Evolutionary conservation across 2,113 vertebrate species (phyloP), one percentile per base, ranked within the genome.

Genomic region (Scartelaos histophorus): DNA sequence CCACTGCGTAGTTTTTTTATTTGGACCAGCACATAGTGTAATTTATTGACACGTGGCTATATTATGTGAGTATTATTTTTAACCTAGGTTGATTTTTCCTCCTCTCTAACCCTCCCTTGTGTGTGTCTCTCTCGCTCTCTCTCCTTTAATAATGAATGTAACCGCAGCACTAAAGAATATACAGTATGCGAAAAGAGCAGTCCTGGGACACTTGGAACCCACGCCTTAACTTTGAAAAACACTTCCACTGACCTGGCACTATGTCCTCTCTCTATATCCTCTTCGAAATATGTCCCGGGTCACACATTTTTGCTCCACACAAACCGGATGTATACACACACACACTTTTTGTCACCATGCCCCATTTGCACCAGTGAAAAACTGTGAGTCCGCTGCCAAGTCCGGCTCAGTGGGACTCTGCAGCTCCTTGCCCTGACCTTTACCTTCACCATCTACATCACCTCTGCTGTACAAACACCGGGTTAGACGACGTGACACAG

Each of bases 81-180:
- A 64, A 64, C 61, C 35, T 64, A 3, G 9, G 61, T 64, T 64
- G 17, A 7, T 68, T 38, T 61, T 67, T 70, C 45, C 19, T n/a
- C 51, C 65, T 38, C 45, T 43, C 49, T 51, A 15, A 61, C 43
- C 49, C 61, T 53, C 53, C 13, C 66, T 24, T 9, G 43, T 38
- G 69, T 56, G 45, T 76, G 46, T 43, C 69, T 49, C 67, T 75
- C 74, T 53, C 78, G 67, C 47, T 53, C 71, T 49, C 49, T 74
- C 25, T 71, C 66, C 76, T 82, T 91, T 71, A 92, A 90, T 93
- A 87, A 90, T 93, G 76, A 67, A 74, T 85, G 80, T 82, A 82
- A 88, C 81, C 81, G 66, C 5, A 71, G 74, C 76, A 71, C 83
- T 88, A 84, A 89, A 92, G 82, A 89, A 85, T 84, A 84, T 84